Base-by-base conservation (phyloP, 2,797 vertebrate genomes). In the Odontamblyopus lacepedii region DNA sequence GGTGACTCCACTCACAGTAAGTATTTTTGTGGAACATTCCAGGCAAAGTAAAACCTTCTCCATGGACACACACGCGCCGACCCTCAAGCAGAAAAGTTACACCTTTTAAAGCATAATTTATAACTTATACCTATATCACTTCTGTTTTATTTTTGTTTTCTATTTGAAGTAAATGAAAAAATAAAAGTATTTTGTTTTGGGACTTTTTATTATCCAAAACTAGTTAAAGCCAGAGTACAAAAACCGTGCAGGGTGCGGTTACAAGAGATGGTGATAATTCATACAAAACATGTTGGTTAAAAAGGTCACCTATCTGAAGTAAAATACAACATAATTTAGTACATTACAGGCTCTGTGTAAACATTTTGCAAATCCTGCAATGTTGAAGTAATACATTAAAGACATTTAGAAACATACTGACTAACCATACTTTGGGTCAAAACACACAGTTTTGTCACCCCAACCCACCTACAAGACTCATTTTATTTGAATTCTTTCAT, bases 131-230 rank as follows among this genome's bases (percentile, higher is more conserved):
- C 18, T 55, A n/a, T 55, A 1, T 23, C 23, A 23, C 23, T 23
- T 26, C 56, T 27, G 26, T 59, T 59, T 27, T 59, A 59, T 27
- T 55, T 19, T 55, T 27, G 56, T 59, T 27, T 59, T 55, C n/a
- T 9, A n/a, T 55, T 55, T 16, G 8, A 60, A 57, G 9, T 57
- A 57, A 57, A 57, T 12, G n/a, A 23, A 57, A 23, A 53, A 18
- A 53, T 18, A 53, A 53, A 53, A 18, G 19, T 53, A 0, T 44
- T 48, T 48, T 48, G 44, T 48, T 48, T 35, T 62, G 6, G 30
- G 2, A 62, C 48, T 76, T 57, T 88, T 88, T 88, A 89, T 86
- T 83, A 59, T 82, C 76, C 35, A 85, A 89, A 83, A 82, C 6
- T 16, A 51, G 69, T 57, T 26, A 57, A 23, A 57, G 55, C 8